phyloP scores from a whole-genome alignment of 92 coral and sea anemone genomes.

The Zoanthus solanderi region DNA sequence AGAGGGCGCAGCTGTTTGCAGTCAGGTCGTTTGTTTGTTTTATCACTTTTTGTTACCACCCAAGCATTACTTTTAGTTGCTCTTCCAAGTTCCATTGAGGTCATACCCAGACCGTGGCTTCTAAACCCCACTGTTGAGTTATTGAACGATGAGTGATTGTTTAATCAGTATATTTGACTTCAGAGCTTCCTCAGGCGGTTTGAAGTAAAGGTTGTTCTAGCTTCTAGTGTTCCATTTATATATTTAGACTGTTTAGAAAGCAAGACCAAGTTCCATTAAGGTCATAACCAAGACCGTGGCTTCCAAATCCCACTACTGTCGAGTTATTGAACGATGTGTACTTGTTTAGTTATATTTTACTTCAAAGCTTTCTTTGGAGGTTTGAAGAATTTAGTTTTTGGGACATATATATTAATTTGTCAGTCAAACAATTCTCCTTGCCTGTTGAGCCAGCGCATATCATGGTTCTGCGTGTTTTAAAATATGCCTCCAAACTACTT shows the following conservation, averaged over 20 bases:
- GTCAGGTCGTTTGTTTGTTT: background rate
- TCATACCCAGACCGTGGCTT: no score
- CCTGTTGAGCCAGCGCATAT: background rate
- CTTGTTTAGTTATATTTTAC: no score
- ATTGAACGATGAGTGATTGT: no score
- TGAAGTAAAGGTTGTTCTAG: background rate
- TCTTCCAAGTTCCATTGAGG: conserved; percentile 22
- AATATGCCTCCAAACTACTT: background rate
- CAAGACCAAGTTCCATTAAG: conserved; percentile 9
- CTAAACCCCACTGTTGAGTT: no score
- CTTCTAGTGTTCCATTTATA: background rate
- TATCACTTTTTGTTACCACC: no score
- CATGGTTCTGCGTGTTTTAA: background rate
- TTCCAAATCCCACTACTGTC: background rate
- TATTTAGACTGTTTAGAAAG: background rate
- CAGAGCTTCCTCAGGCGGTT: no score
- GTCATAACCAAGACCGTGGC: background rate
- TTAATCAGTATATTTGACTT: no score
- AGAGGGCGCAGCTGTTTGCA: background rate
- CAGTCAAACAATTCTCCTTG: background rate
- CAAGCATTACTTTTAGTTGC: background rate
- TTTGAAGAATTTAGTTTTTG: background rate
- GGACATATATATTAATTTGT: background rate
- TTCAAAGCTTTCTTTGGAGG: no score
- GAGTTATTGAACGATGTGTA: no score